Base-by-base conservation (phyloP, 2,888 invertebrate species). In the Drosophila robusta region DNA sequence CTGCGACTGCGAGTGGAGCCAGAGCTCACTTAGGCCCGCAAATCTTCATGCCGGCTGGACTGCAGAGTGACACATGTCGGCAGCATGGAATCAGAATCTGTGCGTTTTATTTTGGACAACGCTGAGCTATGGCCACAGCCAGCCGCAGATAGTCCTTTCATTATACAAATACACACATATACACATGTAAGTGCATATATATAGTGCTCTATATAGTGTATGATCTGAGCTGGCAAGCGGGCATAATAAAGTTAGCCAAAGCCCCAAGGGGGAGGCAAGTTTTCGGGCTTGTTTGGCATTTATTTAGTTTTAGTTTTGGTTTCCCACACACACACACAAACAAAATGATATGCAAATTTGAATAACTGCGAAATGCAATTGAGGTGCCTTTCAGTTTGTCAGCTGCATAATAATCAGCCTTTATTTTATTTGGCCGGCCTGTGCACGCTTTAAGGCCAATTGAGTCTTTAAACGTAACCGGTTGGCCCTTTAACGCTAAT, bases 41-140 rank as follows among this genome's bases (percentile, higher is more conserved):
- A 90, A 89, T 87, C 87, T 90, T 90, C 70, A 88, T 90, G 87
- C 81, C 86, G 75, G 83, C 77, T 79, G 80, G 88, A 81, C 77
- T 81, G 88, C 81, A 87, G 91, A 90, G 89, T 90, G 90, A 91
- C 90, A 90, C 91, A 90, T 90, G 91, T 91, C 90, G 91, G 90
- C 89, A 90, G 82, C 91, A 90, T 80, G 72, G 87, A 89, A 85
- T 85, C 83, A 70, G 76, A 89, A 85, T 89, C 84, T 82, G 79
- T 81, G 74, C 89, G 87, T 70, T 88, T 76, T 76, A 87, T 67
- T 87, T 80, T 66, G 77, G 75, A 58, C 78, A 80, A 60, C 57
- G 47, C 75, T 65, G 68, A 85, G 87, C 84, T 52, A 69, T 82
- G 83, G 84, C 70, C 56, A 55, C 58, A 68, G 54, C 66, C 62